phyloP scores from a whole-genome alignment of 2,113 vertebrate genomes.

The Corythoichthys intestinalis region DNA sequence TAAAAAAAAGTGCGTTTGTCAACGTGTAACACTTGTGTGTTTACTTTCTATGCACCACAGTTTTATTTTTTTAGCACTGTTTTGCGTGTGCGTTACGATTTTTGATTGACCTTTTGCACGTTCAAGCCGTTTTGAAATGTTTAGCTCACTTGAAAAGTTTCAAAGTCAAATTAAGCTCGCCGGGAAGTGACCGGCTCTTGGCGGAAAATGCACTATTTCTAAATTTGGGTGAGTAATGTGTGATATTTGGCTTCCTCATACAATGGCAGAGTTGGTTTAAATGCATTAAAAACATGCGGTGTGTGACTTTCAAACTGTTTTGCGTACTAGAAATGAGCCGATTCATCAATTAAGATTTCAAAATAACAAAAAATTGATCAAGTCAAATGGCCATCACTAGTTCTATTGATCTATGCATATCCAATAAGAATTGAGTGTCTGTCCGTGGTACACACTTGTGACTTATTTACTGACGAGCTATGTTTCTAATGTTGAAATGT shows the following conservation, averaged over 20 bases:
- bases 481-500: slow-evolving; percentile 39
- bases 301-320: too few species aligned
- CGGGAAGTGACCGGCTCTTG: too few species aligned
- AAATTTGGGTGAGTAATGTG: too few species aligned
- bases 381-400: slow-evolving; percentile 20
- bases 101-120: background rate
- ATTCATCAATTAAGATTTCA: too few species aligned
- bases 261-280: too few species aligned
- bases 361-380: background rate
- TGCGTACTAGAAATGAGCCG: too few species aligned
- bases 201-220: too few species aligned
- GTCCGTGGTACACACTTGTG: slow-evolving; percentile 43
- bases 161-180: too few species aligned
- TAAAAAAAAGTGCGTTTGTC: background rate
- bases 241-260: too few species aligned
- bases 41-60: slow-evolving; percentile 69
- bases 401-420: slow-evolving; percentile 66
- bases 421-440: slow-evolving; percentile 23
- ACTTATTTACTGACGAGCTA: slow-evolving; percentile 31
- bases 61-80: slow-evolving; percentile 38
- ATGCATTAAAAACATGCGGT: too few species aligned
- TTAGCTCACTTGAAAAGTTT: too few species aligned
- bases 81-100: slow-evolving; percentile 2
- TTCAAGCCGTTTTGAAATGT: background rate
- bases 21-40: slow-evolving; percentile 8